Conservation (phyloP, 2,888 invertebrate genomes). For the Phaonia tiefii region DNA sequence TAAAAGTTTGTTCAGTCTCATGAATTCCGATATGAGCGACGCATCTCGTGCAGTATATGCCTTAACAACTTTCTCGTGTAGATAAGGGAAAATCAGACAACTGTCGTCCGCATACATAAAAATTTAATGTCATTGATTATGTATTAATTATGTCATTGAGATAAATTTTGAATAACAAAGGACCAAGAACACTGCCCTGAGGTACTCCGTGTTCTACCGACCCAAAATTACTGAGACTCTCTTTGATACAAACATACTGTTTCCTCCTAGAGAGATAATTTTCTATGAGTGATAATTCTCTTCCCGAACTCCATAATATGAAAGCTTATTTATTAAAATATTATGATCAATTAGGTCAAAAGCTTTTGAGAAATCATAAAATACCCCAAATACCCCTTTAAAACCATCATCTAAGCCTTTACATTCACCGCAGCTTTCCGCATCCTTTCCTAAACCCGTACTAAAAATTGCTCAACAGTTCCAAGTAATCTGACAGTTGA, state of each 20-base stretch:
- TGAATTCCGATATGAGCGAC: constrained; percentile 12
- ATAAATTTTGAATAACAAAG: background rate
- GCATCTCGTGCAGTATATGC: background rate
- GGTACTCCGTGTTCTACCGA: background rate
- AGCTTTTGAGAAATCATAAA: too few relatives aligned
- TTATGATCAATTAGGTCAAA: constrained; percentile 8
- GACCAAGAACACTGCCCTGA: background rate
- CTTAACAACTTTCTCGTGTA: background rate
- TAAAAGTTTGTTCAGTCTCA: background rate
- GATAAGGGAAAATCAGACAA: too few relatives aligned
- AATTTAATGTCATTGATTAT: background rate
- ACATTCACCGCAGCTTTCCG: background rate
- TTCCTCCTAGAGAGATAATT: constrained; percentile 1
- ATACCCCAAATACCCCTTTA: background rate
- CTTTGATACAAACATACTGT: constrained; percentile 17
- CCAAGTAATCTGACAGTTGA: background rate
- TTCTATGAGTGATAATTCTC: background rate
- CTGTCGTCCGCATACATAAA: too few relatives aligned
- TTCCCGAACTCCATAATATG: background rate
- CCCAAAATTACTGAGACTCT: background rate
- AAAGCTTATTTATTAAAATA: constrained; percentile 14
- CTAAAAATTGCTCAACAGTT: background rate
- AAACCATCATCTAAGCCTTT: background rate
- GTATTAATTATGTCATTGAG: background rate
- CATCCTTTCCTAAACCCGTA: background rate